A percentile compares a stretch with the other conserved stretches of the same genome.
Evolutionary conservation across 2,113 vertebrate species (phyloP).

Genomic region (Syngnathus scovelli): DNA sequence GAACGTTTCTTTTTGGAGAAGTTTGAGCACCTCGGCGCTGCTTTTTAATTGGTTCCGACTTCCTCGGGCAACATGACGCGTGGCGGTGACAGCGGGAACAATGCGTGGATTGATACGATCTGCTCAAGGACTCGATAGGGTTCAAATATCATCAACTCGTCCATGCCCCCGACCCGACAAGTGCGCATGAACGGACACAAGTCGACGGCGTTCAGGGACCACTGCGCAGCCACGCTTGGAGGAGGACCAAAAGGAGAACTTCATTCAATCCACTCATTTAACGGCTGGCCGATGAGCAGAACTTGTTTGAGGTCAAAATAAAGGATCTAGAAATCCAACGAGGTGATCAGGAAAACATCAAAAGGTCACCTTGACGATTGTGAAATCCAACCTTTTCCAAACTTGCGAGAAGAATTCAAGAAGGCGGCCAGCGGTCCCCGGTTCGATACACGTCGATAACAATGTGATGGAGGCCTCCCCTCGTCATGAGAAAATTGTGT

Average conservation of each 20-base stretch:
- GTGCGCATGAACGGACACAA: slow-evolving; percentile 16
- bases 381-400: slow-evolving; percentile 20
- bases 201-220: slow-evolving; percentile 5
- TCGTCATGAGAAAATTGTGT: slow-evolving; percentile 21
- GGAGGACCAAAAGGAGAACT: background rate
- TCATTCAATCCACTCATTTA: background rate
- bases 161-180: slow-evolving; percentile 42
- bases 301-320: background rate
- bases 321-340: too few species aligned
- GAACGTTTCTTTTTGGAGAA: slow-evolving; percentile 28
- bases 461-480: slow-evolving; percentile 51
- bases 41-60: slow-evolving; percentile 54
- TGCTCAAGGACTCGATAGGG: slow-evolving; percentile 47
- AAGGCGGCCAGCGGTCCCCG: slow-evolving; percentile 33
- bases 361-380: slow-evolving; percentile 1
- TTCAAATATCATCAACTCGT: slow-evolving; percentile 64
- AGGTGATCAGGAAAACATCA: background rate
- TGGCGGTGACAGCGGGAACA: slow-evolving; percentile 49
- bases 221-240: background rate
- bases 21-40: slow-evolving; percentile 30
- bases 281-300: background rate
- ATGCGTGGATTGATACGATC: slow-evolving; percentile 55
- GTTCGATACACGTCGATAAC: slow-evolving; percentile 61
- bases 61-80: slow-evolving; percentile 43
- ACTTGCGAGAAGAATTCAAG: slow-evolving; percentile 11